Evolutionary conservation across 2,113 vertebrate species (phyloP).

Genomic region (Diadophis punctatus): DNA sequence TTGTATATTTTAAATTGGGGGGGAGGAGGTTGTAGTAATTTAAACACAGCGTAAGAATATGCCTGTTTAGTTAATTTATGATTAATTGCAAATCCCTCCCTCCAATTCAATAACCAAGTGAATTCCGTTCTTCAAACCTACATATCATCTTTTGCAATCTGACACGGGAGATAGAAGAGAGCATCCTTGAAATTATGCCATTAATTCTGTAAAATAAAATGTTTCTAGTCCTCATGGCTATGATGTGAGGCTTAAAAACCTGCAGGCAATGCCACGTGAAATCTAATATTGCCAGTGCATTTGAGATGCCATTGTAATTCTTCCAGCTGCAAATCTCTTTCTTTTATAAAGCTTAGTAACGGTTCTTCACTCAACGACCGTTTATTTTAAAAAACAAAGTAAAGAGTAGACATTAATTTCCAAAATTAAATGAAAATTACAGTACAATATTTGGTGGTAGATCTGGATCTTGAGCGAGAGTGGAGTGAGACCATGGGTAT

Average conservation of each 20-base stretch:
- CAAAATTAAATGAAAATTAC: background rate
- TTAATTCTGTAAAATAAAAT: background rate
- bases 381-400: background rate
- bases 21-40: too few species aligned
- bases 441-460: background rate
- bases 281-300: background rate
- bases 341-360: background rate
- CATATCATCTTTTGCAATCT: background rate
- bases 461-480: too few species aligned
- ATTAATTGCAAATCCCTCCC: too few species aligned
- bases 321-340: background rate
- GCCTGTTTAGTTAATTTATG: too few species aligned
- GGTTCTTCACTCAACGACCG: background rate
- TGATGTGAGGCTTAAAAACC: background rate
- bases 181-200: too few species aligned
- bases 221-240: background rate
- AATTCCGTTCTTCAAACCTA: too few species aligned
- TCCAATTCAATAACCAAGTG: too few species aligned
- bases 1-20: too few species aligned
- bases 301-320: background rate
- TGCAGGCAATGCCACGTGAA: background rate
- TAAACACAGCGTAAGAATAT: too few species aligned
- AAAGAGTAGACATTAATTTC: background rate
- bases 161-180: background rate
- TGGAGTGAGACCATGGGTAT: background rate